Base-by-base conservation (phyloP, 2,888 invertebrate genomes). In the Cynaeus angustus region DNA sequence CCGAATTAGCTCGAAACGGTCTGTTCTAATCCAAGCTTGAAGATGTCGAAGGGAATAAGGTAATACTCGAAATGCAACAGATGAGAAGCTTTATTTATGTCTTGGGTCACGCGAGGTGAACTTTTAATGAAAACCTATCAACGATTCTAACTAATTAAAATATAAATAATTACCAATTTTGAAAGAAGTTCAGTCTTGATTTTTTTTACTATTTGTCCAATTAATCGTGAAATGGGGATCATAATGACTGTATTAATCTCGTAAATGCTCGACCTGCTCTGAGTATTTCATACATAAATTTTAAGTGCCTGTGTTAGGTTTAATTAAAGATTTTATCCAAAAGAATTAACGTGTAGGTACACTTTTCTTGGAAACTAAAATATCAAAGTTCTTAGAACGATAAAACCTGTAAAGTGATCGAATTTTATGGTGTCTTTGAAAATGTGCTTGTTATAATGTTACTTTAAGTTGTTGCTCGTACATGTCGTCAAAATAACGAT, bases 81-180 rank as follows among this genome's bases (percentile, higher is more conserved):
- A 66, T 52, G 59, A 53, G 53, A 53, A 28, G 12, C 52, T 41
- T 70, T 66, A 75, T 73, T 75, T 74, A 75, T 74, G 71, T 52
- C 61, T 26, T 62, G 58, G 72, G 75, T 74, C 75, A 75, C 73
- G 75, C 73, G 70, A 75, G 61, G 73, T 71, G 68, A 72, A 71
- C 48, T 46, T 59, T 53, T 73, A 71, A 72, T 71, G 71, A 75
- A 73, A 71, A 71, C 68, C 65, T 69, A 73, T 72, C 71, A 62
- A 38, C 56, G 66, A 69, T 74, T 69, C 69, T 37, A 72, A 59
- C 71, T 74, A 74, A 74, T 74, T 74, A 74, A 72, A 75, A 75
- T 68, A 72, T 73, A 71, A 68, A 68, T 64, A 68, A 68, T 64
- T 56, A 56, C 62, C 56, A 21, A 12, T 8, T 55, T 0, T 37